Evolutionary conservation across 2,113 vertebrate species (phyloP).

Genomic region (Lagopus leucura): DNA sequence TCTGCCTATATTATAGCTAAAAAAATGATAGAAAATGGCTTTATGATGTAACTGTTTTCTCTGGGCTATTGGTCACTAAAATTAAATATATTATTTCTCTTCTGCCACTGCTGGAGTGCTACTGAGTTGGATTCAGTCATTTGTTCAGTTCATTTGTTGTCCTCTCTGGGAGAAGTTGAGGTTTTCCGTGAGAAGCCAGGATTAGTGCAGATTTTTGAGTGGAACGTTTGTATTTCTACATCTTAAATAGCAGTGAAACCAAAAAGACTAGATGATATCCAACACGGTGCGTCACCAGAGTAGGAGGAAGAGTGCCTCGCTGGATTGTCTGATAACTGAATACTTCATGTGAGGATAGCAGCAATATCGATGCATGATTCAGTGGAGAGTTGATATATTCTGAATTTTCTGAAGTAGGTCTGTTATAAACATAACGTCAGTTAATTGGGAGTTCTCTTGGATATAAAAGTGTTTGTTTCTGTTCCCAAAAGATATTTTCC

Average conservation of each 20-base stretch:
- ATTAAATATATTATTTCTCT: neutral
- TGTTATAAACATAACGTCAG: neutral
- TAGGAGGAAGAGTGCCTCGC: neutral
- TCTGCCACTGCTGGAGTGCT: neutral
- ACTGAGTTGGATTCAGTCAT: neutral
- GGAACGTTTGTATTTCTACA: neutral
- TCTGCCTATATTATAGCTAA: constrained; percentile 2
- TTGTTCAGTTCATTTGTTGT: neutral
- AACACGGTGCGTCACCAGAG: neutral
- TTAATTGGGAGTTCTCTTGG: neutral
- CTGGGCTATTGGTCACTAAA: neutral
- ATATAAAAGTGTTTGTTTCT: neutral
- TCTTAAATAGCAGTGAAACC: neutral
- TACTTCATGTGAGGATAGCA: neutral
- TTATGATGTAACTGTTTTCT: constrained; percentile 19
- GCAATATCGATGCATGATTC: neutral
- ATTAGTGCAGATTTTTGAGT: neutral
- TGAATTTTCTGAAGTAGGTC: neutral
- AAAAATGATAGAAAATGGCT: constrained; percentile 2
- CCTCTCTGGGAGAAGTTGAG: neutral
- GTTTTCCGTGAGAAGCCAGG: neutral
- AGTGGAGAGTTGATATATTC: neutral
- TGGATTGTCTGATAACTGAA: neutral
- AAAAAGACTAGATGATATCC: neutral
- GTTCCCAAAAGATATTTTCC: neutral